These are phyloP conservation scores for Gulo gulo DNA, from an alignment of 2,113 vertebrate genomes.

Conservation along the genomic window DNA sequence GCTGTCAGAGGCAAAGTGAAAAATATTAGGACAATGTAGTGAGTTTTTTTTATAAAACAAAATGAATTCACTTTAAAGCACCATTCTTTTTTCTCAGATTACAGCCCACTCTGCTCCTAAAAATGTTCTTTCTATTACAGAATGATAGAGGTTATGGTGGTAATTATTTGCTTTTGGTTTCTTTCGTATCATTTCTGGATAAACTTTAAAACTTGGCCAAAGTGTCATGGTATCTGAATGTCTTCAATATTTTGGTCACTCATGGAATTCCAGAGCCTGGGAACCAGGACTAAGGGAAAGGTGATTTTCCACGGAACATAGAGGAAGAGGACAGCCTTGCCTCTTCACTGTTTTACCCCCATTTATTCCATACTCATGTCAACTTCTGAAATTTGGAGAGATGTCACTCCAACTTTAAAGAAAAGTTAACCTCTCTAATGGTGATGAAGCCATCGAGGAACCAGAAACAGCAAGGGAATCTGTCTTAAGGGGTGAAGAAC, in stretches of 20 bases:
- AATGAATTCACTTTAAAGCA: slow-evolving; percentile 37
- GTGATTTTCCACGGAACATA: not conserved
- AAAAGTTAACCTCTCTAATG: not conserved
- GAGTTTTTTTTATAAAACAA: slow-evolving; percentile 17
- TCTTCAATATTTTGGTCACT: not conserved
- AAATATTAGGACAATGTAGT: slow-evolving; percentile 23
- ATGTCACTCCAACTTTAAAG: not conserved
- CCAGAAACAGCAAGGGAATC: not conserved
- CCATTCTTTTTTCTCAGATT: slow-evolving; percentile 13
- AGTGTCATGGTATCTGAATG: not conserved
- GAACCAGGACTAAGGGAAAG: not conserved
- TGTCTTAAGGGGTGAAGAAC: not conserved
- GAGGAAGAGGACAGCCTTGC: not conserved
- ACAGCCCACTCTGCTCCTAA: not conserved
- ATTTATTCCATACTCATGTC: not conserved
- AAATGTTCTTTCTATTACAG: not conserved
- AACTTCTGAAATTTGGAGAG: not conserved
- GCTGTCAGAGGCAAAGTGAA: slow-evolving; percentile 61
- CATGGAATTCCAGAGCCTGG: not conserved
- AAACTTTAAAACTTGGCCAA: not conserved
- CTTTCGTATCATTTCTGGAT: not conserved
- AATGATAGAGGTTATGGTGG: not conserved
- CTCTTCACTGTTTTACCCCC: not conserved
- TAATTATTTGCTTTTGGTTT: not conserved
- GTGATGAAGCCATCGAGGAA: not conserved